phyloP scores from a whole-genome alignment of 2,797 vertebrate genomes.

The Tolypeutes matacus region DNA sequence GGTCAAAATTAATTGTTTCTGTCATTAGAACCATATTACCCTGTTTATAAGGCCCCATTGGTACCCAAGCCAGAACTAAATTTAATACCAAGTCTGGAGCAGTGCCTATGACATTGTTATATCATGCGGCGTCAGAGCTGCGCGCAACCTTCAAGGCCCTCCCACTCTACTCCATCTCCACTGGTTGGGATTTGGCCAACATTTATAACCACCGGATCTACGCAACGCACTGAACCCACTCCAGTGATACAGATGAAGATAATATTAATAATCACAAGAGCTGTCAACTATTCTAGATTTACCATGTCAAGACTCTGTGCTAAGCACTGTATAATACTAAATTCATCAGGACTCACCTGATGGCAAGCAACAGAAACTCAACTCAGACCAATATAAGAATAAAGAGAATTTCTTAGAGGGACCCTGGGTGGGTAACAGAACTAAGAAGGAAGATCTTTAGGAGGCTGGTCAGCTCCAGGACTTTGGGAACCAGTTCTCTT shows the following conservation, averaged over 20 bases:
- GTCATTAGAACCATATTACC: no score
- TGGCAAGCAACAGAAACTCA: no score
- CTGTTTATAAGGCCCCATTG: no score
- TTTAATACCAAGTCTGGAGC: no score
- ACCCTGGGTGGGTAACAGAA: neutral
- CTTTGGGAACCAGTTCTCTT: neutral
- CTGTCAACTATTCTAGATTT: neutral
- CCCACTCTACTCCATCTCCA: no score
- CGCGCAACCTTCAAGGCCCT: no score
- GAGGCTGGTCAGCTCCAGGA: neutral
- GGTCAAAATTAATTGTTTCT: no score
- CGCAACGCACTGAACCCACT: no score
- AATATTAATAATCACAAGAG: neutral
- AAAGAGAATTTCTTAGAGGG: neutral
- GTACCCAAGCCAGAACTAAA: no score
- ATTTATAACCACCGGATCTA: neutral
- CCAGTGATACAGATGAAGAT: neutral
- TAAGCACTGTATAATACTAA: neutral
- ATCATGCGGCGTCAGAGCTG: no score
- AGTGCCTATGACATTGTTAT: no score
- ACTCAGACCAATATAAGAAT: no score
- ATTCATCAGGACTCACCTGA: neutral
- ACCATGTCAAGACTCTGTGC: neutral
- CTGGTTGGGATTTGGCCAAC: neutral
- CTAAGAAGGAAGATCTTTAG: neutral